Evolutionary conservation across 2,113 vertebrate genomes (phyloP), one percentile per base, ranked within the genome.

Genomic region (Forbesichthys agassizii): DNA sequence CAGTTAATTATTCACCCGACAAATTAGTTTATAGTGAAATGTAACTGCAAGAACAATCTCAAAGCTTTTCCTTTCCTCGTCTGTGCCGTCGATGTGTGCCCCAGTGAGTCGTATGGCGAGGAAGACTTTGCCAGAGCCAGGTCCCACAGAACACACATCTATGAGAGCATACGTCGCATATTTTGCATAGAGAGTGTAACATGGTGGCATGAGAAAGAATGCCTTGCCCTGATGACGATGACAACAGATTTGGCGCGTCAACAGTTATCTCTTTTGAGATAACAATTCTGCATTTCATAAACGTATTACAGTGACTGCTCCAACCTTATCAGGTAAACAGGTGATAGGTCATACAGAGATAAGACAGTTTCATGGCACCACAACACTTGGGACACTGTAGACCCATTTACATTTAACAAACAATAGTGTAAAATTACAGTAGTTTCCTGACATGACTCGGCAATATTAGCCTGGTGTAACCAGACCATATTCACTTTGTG

Each of bases 61-160:
- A 33, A 2, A 36, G 9, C 52, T 1, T 9, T 51, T 12, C n/a
- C 12, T 57, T 18, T 57, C 6, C 6, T 13, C 20, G 33, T 67
- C 36, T 3, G 65, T 1, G 14, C n/a, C 1, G 33, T 33, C 46
- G 10, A 13, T 42, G 36, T 42, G 5, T 42, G 36, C 36, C 4
- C 0, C 9, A 66, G 57, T 73, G 46, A 69, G 60, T 74, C 14
- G 71, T 42, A 68, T 47, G 14, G 27, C 27, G 27, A 54, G 57
- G 65, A 85, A 76, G 64, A 72, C 4, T n/a, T 69, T 71, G 71
- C n/a, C 59, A 78, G 56, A 46, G 56, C 47, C 58, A 0, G 33
- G 3, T 67, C 54, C 67, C 82, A 84, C 36, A 5, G 4, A 42
- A 42, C 4, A 42, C 4, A 42, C 4, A 8, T 8, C 4, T 5